These are phyloP conservation scores for Epinotia demarniana DNA, from an alignment of 2,888 invertebrate genomes.

Conservation along the genomic window DNA sequence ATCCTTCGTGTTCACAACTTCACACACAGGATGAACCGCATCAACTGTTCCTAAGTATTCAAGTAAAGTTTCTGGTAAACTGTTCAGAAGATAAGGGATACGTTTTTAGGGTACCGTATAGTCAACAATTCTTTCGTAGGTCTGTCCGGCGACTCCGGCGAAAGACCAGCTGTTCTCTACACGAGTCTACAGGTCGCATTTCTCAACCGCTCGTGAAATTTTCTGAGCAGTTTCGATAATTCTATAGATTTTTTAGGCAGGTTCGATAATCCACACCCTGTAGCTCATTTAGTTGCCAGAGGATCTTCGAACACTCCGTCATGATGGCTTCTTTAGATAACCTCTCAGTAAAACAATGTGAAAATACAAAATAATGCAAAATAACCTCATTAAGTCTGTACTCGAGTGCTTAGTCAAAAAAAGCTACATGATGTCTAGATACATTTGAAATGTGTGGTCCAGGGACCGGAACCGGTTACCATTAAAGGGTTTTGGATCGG, in stretches of 20 bases:
- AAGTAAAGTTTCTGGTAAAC: neutral
- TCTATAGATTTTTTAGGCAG: too few species aligned
- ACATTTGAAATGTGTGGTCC: neutral
- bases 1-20: slow-evolving; percentile 1
- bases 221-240: too few species aligned
- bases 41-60: neutral
- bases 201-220: too few species aligned
- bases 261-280: neutral
- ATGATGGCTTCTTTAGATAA: slow-evolving; percentile 21
- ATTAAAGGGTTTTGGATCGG: too few species aligned
- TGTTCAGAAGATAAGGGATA: too few species aligned
- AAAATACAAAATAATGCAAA: neutral
- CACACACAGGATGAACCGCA: slow-evolving; percentile 2
- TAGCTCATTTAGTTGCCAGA: neutral
- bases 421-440: neutral
- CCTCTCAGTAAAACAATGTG: slow-evolving; percentile 5
- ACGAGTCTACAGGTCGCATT: too few species aligned
- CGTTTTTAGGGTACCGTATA: too few species aligned
- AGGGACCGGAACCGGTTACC: too few species aligned
- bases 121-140: too few species aligned
- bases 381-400: neutral
- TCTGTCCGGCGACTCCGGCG: too few species aligned
- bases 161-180: too few species aligned
- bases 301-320: neutral
- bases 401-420: neutral